A percentile compares a stretch with the other conserved stretches of the same genome.
Conservation (phyloP, 2,797 vertebrate genomes). For the Eulemur coronatus region DNA sequence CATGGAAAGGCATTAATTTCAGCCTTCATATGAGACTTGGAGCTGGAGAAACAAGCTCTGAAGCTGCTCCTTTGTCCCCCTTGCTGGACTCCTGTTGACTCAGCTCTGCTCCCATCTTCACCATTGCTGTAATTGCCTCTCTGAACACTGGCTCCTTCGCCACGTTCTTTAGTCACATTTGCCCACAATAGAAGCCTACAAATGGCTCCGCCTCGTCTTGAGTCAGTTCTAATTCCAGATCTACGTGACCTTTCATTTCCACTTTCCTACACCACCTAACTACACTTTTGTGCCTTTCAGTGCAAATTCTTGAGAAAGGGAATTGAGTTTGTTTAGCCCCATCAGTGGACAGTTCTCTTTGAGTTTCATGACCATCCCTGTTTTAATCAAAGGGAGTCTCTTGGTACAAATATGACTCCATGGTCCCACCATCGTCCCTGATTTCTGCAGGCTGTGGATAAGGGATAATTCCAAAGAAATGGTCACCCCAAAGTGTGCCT, state of each 20-base stretch:
- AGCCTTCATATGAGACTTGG: neutral
- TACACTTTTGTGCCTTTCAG: neutral
- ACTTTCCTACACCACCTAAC: neutral
- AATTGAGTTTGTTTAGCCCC: neutral
- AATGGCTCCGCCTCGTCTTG: neutral
- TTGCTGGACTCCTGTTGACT: neutral
- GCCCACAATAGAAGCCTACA: neutral
- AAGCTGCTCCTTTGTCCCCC: neutral
- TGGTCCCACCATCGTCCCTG: neutral
- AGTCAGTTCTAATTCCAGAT: neutral
- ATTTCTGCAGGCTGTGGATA: neutral
- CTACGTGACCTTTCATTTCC: neutral
- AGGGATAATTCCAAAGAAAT: neutral
- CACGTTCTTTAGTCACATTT: neutral
- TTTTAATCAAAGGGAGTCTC: neutral
- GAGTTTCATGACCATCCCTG: neutral
- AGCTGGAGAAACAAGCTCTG: neutral
- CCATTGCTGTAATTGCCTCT: neutral
- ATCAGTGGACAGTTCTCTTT: neutral
- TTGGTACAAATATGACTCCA: neutral
- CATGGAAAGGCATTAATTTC: neutral
- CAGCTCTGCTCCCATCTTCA: neutral
- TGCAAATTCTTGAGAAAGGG: neutral
- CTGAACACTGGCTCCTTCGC: neutral
- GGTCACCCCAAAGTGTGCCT: neutral